Evolutionary conservation across 2,888 invertebrate genomes (phyloP).

Genomic region (Napeogenes inachia): DNA sequence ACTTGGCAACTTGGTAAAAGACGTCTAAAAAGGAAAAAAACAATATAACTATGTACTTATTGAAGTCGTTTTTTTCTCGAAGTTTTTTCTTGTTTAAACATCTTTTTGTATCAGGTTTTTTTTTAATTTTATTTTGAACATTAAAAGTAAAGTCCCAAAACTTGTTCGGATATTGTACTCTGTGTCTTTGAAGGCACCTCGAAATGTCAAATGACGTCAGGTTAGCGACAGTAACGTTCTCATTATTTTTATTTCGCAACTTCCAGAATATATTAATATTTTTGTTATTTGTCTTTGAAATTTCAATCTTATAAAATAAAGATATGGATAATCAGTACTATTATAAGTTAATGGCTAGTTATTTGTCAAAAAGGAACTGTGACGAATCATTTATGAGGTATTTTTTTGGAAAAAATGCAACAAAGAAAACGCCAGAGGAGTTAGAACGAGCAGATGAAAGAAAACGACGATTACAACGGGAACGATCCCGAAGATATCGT

Average conservation of each 20-base stretch:
- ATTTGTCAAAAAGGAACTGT: constrained; percentile 70
- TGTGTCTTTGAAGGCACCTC: neutral
- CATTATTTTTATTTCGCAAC: constrained; percentile 74
- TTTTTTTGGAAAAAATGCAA: constrained; percentile 68
- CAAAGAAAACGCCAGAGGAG: constrained; percentile 68
- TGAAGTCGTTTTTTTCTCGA: no score
- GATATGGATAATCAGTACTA: constrained; percentile 72
- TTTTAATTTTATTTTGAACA: no score
- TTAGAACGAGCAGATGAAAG: constrained; percentile 68
- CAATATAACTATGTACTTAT: no score
- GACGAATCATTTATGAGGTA: constrained; percentile 74
- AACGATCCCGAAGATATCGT: constrained; percentile 65
- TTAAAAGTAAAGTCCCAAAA: neutral
- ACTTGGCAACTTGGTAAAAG: no score
- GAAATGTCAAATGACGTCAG: constrained; percentile 59
- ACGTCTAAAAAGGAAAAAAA: no score
- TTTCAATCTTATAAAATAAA: constrained; percentile 12
- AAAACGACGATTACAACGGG: constrained; percentile 65
- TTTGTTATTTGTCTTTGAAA: constrained; percentile 33
- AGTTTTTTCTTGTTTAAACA: no score
- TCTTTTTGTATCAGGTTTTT: no score
- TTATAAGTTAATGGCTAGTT: constrained; percentile 71
- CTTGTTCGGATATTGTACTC: neutral
- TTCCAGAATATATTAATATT: constrained; percentile 45
- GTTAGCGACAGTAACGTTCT: constrained; percentile 58